Evolutionary conservation across 2,113 vertebrate species (phyloP), one percentile per base, ranked within the genome.

Genomic region (Butastur rufipennis): DNA sequence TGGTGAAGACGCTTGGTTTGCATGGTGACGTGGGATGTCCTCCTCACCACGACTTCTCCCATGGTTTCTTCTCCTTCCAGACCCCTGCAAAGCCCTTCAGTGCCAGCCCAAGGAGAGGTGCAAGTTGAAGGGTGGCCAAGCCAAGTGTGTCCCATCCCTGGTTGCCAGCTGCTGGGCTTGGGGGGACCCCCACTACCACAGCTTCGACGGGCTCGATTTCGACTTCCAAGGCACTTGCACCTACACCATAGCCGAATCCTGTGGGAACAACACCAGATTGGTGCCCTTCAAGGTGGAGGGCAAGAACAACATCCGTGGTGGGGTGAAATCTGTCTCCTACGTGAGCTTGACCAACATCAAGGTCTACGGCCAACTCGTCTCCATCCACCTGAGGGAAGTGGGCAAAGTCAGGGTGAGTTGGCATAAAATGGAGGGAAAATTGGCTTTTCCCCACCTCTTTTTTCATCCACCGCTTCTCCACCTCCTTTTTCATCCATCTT

Each of bases 81-180:
- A 99, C 72, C 98, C 98, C 0, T 99, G 99, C 93, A 95, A 98
- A 38, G 87, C 94, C 21, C 89, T 98, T 29, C 96, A 26, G 0
- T 99, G 99, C 88, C 97, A 97, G 5, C 96, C 97, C n/a, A 98
- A 98, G 95, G 98, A 99, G 97, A 97, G 61, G 0, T 99, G 99
- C 50, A 66, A 32, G 19, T 29, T 97, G 11, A 85, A 98, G 65
- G 83, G 92, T 0, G 97, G 96, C 20, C 79, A 97, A 29, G 97
- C 97, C 3, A 92, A 88, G 4, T 99, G 99, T 0, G 84, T 98
- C 50, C 98, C 99, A 0, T 93, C 97, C 53, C 98, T 96, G 73
- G 96, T 97, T 0, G 93, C 84, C 43, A 97, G 83, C 0, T 98
- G 98, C 85, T 98, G 96, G 97, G 97, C 82, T 1, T 98, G 98